Evolutionary conservation across 2,113 vertebrate genomes (phyloP), one percentile per base, ranked within the genome.

Genomic region (Rhea americana): DNA sequence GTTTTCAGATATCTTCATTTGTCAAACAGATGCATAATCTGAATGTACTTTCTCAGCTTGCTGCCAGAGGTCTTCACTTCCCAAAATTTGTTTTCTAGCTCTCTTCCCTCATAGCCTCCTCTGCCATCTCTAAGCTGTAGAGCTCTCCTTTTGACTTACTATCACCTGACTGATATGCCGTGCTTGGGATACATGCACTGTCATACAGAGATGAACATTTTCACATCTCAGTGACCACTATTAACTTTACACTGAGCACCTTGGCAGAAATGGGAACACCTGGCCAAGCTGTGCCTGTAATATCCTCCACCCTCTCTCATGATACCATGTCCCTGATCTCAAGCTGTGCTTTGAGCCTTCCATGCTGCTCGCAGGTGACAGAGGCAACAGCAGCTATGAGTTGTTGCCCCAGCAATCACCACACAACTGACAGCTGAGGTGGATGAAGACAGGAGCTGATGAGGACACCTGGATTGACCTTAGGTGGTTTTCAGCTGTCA

Each of bases 101-200:
- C 13, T 63, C 37, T 50, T 88, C 25, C 35, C 5, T 14, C 0
- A 0, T 18, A 25, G 12, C 14, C 5, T 63, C 12, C 48, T 80
- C 30, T 39, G 35, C 37, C 20, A 58, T 5, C 48, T 53, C 30
- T 45, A 3, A 1, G 2, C 13, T 55, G 28, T 50, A 28, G n/a
- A 70, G 58, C 45, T 79, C 58, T 50, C 25, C 22, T 91, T 70
- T 30, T 9, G 20, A 48, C 9, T 47, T 35, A 35, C 51, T 43
- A 20, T 7, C n/a, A 39, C 22, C 50, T 32, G 30, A 12, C 11
- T 17, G 32, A 28, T 19, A 8, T 28, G 7, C 28, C 8, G 7
- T 47, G 37, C 51, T 41, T 66, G 43, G 25, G 8, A 68, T 20
- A 43, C 7, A 13, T 20, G 11, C 19, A 12, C 25, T 75, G 9